Evolutionary conservation across 2,113 vertebrate genomes (phyloP), one percentile per base, ranked within the genome.

Genomic region (Australoheros scitulus): DNA sequence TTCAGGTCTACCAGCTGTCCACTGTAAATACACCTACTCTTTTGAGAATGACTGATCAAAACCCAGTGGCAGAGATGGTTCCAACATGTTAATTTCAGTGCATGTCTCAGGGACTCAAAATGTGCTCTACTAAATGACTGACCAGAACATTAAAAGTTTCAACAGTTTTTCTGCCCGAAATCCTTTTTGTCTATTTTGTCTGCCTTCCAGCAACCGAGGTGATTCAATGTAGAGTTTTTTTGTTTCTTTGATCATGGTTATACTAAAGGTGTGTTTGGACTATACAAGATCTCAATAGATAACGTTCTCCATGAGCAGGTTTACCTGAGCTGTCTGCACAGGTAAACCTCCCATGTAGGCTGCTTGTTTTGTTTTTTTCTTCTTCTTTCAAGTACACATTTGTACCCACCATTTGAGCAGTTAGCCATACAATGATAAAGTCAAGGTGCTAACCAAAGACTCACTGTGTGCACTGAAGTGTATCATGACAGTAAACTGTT

Each of bases 321-420:
- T 68, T 68, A 43, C 64, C 41, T 18, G 64, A 26, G 41, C 14
- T 68, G 24, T 41, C 64, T 68, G n/a, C 7, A 26, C 64, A 26
- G 7, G 50, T 20, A 8, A 55, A 55, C 18, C 8, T 20, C 7
- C 52, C 7, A 3, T 3, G 7, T 8, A 20, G 3, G 22, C 0
- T 0, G 0, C 15, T 26, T 26, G 26, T 2, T 26, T 26, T 26
- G 26, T 2, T 26, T 26, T 26, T 26, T 65, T 41, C 29, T 13
- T 36, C n/a, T 0, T 0, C 34, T 11, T 36, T 11, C 36, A 65
- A 68, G 38, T 68, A 41, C 0, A 68, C 43, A 47, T 68, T 68
- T 47, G 22, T 47, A 68, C 15, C 26, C 64, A 50, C 15, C 47
- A 38, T 50, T 70, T 50, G 41, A 70, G 50, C 8, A 50, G 64